A percentile compares a stretch with the other conserved stretches of the same genome.
phyloP scores from a whole-genome alignment of 2,113 vertebrate species.

The Ondatra zibethicus region DNA sequence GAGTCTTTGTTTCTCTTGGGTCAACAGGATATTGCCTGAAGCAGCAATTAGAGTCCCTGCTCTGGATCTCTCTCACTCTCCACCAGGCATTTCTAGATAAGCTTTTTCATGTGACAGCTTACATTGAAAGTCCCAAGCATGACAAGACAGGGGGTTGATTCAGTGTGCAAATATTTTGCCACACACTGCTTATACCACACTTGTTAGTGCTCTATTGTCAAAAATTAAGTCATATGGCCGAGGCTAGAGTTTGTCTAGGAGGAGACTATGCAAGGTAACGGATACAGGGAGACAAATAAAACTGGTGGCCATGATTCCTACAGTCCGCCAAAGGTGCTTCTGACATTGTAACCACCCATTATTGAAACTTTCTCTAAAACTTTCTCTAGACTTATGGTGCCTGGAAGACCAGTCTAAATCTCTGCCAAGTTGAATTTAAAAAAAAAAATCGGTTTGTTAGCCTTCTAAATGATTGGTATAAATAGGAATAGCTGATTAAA shows the following conservation, averaged over 20 bases:
- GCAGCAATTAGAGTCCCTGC: neutral
- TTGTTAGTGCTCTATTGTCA: neutral
- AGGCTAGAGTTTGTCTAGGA: neutral
- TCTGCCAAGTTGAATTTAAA: neutral
- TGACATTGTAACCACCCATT: neutral
- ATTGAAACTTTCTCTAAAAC: constrained; percentile 50
- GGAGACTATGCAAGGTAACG: neutral
- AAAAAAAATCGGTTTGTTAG: constrained; percentile 33
- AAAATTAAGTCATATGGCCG: constrained; percentile 19
- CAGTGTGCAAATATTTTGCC: neutral
- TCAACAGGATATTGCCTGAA: constrained; percentile 29
- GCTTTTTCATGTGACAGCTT: neutral
- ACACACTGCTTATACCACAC: constrained; percentile 15
- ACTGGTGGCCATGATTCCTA: constrained; percentile 5
- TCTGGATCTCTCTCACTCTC: constrained; percentile 18
- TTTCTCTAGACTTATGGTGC: neutral
- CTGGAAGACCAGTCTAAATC: constrained; percentile 31
- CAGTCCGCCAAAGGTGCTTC: constrained; percentile 24
- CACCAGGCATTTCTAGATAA: neutral
- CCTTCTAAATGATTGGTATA: constrained; percentile 52
- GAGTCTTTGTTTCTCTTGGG: constrained; percentile 26
- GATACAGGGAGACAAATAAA: constrained; percentile 32
- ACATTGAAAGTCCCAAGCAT: constrained; percentile 22
- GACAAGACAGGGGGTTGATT: neutral
- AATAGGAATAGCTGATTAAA: constrained; percentile 61